Base-by-base conservation (phyloP, 2,888 invertebrate genomes). In the Phytoseiulus persimilis region DNA sequence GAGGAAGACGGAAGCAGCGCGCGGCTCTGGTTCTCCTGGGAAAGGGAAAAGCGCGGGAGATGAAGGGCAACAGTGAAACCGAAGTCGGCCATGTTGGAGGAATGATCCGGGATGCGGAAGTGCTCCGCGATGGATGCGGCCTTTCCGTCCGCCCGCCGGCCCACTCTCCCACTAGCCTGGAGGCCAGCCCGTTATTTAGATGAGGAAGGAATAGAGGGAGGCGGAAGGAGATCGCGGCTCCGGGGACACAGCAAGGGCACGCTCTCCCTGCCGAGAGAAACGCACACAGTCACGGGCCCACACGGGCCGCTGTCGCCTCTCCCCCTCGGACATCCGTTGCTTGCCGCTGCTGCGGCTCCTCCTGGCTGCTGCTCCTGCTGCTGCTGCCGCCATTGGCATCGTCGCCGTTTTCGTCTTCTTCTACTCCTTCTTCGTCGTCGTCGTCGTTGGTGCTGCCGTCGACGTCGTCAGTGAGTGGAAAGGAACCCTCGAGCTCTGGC, bases 91-190 rank as follows among this genome's bases (percentile, higher is more conserved):
- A 87, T 87, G 33, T 87, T 32, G 39, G 87, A 33, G 45, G 87
- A 87, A 65, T 65, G 65, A 65, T 33, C 32, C 87, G 45, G 87
- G 87, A 87, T 87, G 87, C 87, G 87, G 87, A 87, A 87, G 87
- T 33, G 87, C 87, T 87, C 87, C 87, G 87, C 87, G 87, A 45
- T 87, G 87, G 87, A 87, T 33, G 87, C 31, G 65, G 65, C 65
- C 65, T 65, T 65, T 87, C 87, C 32, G 87, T 33, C 31, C 39
- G 65, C 9, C 65, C 65, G 6, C 45, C 31, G 5, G 33, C 39
- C 18, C 32, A 39, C 39, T 39, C 32, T 32, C 87, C 33, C 28
- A 23, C 65, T 23, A 6, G 6, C n/a, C 31, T 11, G 18, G 28
- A 6, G 23, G 33, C 87, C 3, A 87, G 87, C 33, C 87, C 28